phyloP scores from a whole-genome alignment of 2,888 invertebrate genomes.

The Tineola bisselliella region DNA sequence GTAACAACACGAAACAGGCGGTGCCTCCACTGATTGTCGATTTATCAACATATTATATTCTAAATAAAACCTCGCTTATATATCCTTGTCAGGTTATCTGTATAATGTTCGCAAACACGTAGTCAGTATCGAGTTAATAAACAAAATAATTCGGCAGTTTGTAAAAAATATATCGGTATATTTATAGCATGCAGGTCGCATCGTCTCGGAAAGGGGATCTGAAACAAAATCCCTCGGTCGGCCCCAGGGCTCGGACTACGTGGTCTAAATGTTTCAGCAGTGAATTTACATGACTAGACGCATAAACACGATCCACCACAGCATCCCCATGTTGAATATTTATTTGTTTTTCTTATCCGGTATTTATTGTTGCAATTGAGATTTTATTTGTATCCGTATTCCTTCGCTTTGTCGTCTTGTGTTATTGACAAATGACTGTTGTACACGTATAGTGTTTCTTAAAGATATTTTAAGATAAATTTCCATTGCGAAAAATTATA shows the following conservation, averaged over 20 bases:
- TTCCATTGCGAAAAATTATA: not conserved
- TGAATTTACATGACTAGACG: conserved; percentile 20
- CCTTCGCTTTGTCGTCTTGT: not conserved
- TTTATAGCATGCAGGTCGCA: conserved; percentile 27
- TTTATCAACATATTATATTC: conserved; percentile 57
- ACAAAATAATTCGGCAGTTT: not conserved
- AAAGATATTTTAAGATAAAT: too few relatives aligned
- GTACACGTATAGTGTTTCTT: too few relatives aligned
- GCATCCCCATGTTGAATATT: conserved; percentile 29
- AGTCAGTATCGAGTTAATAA: not conserved
- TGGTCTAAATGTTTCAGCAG: conserved; percentile 56
- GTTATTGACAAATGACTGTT: too few relatives aligned
- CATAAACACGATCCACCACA: conserved; percentile 25
- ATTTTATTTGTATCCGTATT: conserved; percentile 7
- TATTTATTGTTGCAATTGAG: conserved; percentile 13
- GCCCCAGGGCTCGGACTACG: conserved; percentile 25
- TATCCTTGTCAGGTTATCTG: too few relatives aligned
- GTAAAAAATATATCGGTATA: conserved; percentile 7
- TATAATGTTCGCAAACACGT: not conserved
- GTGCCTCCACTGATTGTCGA: conserved; percentile 25
- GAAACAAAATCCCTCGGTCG: conserved; percentile 24
- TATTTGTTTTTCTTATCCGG: conserved; percentile 19
- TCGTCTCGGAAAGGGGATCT: conserved; percentile 26
- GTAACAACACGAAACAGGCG: conserved; percentile 4
- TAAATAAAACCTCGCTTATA: not conserved